Base-by-base conservation (phyloP, 1,140 invertebrate genomes). In the Homarus americanus region DNA sequence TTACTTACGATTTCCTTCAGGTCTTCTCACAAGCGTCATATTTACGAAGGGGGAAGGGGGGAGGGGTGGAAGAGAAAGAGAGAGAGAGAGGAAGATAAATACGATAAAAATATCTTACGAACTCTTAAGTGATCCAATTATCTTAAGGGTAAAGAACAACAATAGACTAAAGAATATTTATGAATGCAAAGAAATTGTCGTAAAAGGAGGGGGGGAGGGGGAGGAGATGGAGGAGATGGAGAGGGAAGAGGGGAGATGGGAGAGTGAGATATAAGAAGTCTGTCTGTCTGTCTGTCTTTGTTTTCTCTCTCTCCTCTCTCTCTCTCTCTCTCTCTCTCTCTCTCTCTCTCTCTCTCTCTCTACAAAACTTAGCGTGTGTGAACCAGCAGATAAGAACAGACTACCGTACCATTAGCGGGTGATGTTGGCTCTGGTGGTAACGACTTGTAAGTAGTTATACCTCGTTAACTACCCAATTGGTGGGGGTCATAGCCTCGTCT, bases 361-460 rank as follows among this genome's bases (percentile, higher is more conserved):
- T 80, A 49, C 53, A 73, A 38, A 34, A 73, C 24, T 32, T n/a
- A 12, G 4, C 72, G 72, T 58, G 53, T 32, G 32, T 24, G 4
- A 24, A 69, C 24, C 40, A 24, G 3, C 20, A 2, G 73, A 41
- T 76, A 15, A 76, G 36, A 76, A 36, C 15, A 38, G 73, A 76
- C 24, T 76, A 36, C 40, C 9, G 73, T 0, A 4, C 40, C 73
- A 63, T 36, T 36, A n/a, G 79, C 15, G 24, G 58, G 49, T 82
- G 58, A 58, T 82, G 36, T 9, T 17, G 20, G 58, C 58, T 20
- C 32, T 82, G 53, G 63, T 82, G 15, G 73, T 76, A 63, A 82
- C 58, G 41, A 53, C 32, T 2, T 24, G 41, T 41, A 20, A 28
- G n/a, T 78, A 20, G 41, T 28, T 78, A 76, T 15, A 28, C 5